phyloP scores from a whole-genome alignment of 2,888 invertebrate species.

The Ichneumon xanthorius region DNA sequence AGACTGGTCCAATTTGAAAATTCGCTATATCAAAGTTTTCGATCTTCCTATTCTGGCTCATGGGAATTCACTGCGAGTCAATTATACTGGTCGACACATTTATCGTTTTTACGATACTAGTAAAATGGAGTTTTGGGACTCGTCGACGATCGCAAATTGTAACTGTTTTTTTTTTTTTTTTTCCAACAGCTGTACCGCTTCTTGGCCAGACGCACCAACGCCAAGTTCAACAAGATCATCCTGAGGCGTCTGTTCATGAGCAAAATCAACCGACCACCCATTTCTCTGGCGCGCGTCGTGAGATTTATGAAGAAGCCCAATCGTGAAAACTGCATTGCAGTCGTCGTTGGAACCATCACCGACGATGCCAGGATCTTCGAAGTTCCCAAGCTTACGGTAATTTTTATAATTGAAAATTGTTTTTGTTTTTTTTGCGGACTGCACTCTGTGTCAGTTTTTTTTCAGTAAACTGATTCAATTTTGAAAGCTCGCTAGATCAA shows the following conservation, averaged over 20 bases:
- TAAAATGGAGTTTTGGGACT: neutral
- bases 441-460: constrained; percentile 81
- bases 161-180: neutral
- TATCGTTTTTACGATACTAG: neutral
- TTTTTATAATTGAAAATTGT: constrained; percentile 39
- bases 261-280: constrained; percentile 96
- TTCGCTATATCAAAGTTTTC: constrained; percentile 81
- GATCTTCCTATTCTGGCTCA: constrained; percentile 81
- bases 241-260: constrained; percentile 99
- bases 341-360: constrained; percentile 97
- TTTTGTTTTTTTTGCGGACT: constrained; percentile 72
- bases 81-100: constrained; percentile 79
- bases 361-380: constrained; percentile 96
- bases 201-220: constrained; percentile 97
- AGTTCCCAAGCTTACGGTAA: constrained; percentile 95
- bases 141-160: neutral
- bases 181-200: constrained; percentile 95
- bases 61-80: constrained; percentile 67
- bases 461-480: constrained; percentile 77
- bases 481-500: constrained; percentile 82
- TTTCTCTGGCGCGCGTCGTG: constrained; percentile 95
- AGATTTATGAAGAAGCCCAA: constrained; percentile 95
- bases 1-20: constrained; percentile 82
- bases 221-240: constrained; percentile 98
- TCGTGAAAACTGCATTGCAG: constrained; percentile 94